These are phyloP conservation scores for Pseudoips prasinana DNA, from an alignment of 2,888 invertebrate genomes.

Conservation along the genomic window DNA sequence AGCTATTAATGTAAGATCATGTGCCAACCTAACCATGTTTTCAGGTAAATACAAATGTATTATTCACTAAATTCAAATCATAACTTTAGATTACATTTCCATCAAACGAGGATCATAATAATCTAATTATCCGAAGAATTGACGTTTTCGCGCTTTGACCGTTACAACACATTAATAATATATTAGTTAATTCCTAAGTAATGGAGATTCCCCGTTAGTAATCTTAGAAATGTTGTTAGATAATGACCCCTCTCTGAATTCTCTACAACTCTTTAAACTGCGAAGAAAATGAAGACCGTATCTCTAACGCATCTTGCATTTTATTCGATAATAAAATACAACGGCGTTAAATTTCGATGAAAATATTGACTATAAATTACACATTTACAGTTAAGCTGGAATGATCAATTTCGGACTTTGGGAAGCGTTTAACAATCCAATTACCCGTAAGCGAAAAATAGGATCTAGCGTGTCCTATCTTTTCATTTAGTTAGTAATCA, in stretches of 20 bases:
- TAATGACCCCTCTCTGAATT: constrained; percentile 5
- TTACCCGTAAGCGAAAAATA: constrained; percentile 25
- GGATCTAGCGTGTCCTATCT: neutral
- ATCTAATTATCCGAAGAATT: no score
- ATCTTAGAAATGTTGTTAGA: constrained; percentile 5
- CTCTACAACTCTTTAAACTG: constrained; percentile 7
- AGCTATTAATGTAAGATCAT: no score
- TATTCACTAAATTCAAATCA: no score
- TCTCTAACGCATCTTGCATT: constrained; percentile 6
- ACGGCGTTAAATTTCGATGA: constrained; percentile 11
- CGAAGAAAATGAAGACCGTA: constrained; percentile 11
- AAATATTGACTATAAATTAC: constrained; percentile 18
- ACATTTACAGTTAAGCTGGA: constrained; percentile 20
- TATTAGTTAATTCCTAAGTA: no score
- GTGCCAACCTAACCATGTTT: no score
- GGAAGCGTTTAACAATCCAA: constrained; percentile 31
- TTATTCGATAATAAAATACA: constrained; percentile 26
- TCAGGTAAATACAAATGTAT: no score
- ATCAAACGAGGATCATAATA: no score
- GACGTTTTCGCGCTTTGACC: no score
- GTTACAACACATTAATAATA: no score
- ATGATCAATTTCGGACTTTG: constrained; percentile 21
- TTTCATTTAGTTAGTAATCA: neutral
- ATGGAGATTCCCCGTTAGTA: neutral
- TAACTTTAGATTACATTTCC: no score